Percentiles rank a stretch among this genome's conserved stretches.
Conservation (phyloP, 2,113 vertebrate species). For the Cryptomyrus ogoouensis region DNA sequence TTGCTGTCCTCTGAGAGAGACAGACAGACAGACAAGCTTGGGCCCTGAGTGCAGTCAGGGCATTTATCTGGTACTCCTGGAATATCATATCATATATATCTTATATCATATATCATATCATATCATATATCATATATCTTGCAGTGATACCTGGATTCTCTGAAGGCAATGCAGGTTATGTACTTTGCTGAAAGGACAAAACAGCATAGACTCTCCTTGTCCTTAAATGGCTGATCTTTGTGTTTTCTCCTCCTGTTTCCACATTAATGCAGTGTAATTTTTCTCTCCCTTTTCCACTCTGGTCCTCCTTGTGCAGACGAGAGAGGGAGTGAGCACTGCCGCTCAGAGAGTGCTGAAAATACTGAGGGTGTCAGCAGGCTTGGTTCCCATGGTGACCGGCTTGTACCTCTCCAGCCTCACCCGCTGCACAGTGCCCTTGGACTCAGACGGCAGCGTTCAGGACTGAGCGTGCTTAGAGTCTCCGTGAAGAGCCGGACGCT, state of each 20-base stretch:
- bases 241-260: neutral
- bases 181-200: neutral
- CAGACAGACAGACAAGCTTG: neutral
- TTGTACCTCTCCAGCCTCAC: constrained; percentile 58
- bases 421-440: constrained; percentile 50
- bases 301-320: constrained; percentile 41
- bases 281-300: neutral
- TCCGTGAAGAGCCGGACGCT: neutral
- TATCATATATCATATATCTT: neutral
- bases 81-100: neutral
- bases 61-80: neutral
- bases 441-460: constrained; percentile 42
- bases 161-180: neutral
- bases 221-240: neutral
- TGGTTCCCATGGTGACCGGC: constrained; percentile 53
- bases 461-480: constrained; percentile 11
- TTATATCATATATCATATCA: neutral
- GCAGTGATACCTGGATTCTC: neutral
- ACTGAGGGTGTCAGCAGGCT: constrained; percentile 56
- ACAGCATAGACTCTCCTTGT: neutral
- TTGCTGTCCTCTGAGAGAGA: neutral
- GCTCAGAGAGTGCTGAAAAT: constrained; percentile 53
- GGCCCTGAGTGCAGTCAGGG: neutral
- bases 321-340: constrained; percentile 46
- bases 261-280: neutral